Conservation (phyloP, 2,888 invertebrate species). For the Dolichomitus sp. region DNA sequence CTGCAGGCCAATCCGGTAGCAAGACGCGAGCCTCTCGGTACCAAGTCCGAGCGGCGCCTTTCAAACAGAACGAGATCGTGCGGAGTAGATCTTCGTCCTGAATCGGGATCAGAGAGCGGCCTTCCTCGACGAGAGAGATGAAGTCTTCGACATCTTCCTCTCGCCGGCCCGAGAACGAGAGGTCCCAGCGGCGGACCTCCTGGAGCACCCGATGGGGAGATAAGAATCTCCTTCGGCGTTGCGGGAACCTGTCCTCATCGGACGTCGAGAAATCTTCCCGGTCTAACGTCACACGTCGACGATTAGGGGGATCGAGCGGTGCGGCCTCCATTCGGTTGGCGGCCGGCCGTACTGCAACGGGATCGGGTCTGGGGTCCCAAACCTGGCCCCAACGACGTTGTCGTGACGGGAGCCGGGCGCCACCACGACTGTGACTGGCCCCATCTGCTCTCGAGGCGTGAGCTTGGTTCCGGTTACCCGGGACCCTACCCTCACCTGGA, state of each 20-base stretch:
- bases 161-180: slow-evolving; percentile 30
- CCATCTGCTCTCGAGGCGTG: not conserved
- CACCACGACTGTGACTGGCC: no score
- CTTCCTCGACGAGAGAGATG: slow-evolving; percentile 39
- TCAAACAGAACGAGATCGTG: slow-evolving; percentile 24
- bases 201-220: not conserved
- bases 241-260: not conserved
- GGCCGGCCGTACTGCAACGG: no score
- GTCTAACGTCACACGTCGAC: not conserved
- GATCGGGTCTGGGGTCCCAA: no score
- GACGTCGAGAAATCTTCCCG: not conserved
- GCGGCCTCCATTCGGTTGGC: no score
- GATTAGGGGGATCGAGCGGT: not conserved
- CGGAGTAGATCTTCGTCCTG: slow-evolving; percentile 18
- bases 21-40: slow-evolving; percentile 21
- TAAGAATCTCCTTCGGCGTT: not conserved
- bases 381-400: no score
- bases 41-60: slow-evolving; percentile 11
- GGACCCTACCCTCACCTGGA: no score
- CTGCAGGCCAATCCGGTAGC: not conserved
- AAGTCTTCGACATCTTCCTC: slow-evolving; percentile 40
- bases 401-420: not conserved
- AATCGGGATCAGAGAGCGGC: slow-evolving; percentile 5
- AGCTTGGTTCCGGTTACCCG: not conserved
- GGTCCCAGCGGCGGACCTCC: slow-evolving; percentile 31